Evolutionary conservation across 2,888 invertebrate species (phyloP).

Genomic region (Drosophila vallismaia): DNA sequence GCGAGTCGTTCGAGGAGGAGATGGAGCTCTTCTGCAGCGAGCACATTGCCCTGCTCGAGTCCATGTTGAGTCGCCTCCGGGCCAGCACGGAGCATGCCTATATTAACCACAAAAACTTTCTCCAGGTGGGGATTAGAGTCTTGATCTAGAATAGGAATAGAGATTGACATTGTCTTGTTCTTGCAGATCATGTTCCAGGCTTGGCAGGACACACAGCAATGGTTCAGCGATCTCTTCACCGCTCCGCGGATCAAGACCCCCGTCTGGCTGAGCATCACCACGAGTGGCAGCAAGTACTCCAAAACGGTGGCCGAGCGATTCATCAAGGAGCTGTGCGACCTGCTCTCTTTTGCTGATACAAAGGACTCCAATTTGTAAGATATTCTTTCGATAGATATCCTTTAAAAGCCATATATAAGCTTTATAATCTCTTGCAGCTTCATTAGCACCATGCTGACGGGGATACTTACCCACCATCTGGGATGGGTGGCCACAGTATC

Average conservation of each 20-base stretch:
- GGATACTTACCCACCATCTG: constrained; percentile 94
- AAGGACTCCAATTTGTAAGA: constrained; percentile 96
- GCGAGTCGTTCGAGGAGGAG: constrained; percentile 86
- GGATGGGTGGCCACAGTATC: constrained; percentile 94
- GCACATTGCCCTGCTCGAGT: constrained; percentile 90
- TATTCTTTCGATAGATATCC: too few species aligned
- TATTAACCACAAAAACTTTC: constrained; percentile 84
- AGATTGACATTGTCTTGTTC: not conserved
- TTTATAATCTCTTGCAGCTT: constrained; percentile 88
- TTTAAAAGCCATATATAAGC: constrained; percentile 17
- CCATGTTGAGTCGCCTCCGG: constrained; percentile 89
- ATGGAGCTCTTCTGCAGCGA: constrained; percentile 91
- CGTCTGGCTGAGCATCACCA: constrained; percentile 87
- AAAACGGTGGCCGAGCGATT: constrained; percentile 84
- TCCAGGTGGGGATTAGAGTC: constrained; percentile 82
- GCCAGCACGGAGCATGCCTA: constrained; percentile 88
- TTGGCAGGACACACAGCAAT: constrained; percentile 83
- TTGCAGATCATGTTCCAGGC: constrained; percentile 85
- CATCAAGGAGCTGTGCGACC: constrained; percentile 86
- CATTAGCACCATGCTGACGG: constrained; percentile 94
- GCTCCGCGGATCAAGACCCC: constrained; percentile 88
- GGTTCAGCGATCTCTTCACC: constrained; percentile 88
- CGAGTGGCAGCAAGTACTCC: constrained; percentile 82
- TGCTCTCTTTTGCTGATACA: constrained; percentile 90
- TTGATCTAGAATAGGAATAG: too few species aligned